Percentiles rank a stretch among this genome's conserved stretches.
These are phyloP conservation scores for Eristalinus aeneus DNA, from an alignment of 2,888 invertebrate genomes.

Conservation along the genomic window DNA sequence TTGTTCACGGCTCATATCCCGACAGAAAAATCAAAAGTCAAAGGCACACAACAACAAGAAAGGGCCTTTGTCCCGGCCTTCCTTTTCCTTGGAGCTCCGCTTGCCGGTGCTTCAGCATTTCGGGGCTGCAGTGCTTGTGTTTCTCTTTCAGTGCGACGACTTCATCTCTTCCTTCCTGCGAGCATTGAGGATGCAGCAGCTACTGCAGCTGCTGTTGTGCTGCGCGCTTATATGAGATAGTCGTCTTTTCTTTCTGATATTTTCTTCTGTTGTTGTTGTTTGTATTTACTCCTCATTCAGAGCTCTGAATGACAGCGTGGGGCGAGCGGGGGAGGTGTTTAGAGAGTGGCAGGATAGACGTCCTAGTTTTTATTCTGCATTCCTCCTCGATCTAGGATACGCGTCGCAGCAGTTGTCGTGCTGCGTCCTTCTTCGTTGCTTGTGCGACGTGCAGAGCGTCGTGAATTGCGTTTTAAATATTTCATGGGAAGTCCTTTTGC, in stretches of 20 bases:
- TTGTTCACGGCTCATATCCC: not conserved
- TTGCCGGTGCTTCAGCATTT: not conserved
- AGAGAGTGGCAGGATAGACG: constrained; percentile 54
- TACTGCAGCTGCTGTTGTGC: not conserved
- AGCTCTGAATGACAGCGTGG: not conserved
- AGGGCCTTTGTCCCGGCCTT: constrained; percentile 13
- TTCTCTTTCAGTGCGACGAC: constrained; percentile 13
- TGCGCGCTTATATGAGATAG: not conserved
- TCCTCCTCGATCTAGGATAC: constrained; percentile 55
- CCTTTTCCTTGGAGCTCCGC: not conserved
- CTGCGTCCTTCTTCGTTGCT: constrained; percentile 12
- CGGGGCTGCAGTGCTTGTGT: not conserved
- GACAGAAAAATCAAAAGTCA: constrained; percentile 43
- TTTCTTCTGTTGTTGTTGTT: constrained; percentile 20
- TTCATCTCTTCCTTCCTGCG: not conserved
- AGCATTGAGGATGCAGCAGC: not conserved
- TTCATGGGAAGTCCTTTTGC: constrained; percentile 60
- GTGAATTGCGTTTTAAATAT: constrained; percentile 68
- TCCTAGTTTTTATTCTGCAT: constrained; percentile 51
- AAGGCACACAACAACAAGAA: constrained; percentile 36
- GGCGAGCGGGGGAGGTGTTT: constrained; percentile 23
- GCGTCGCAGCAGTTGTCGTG: not conserved
- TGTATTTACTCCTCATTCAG: constrained; percentile 45
- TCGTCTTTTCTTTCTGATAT: not conserved
- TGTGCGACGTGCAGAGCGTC: constrained; percentile 1